Evolutionary conservation across 2,888 invertebrate species (phyloP), one percentile per base, ranked within the genome.

Genomic region (Chromoteleia sp.): DNA sequence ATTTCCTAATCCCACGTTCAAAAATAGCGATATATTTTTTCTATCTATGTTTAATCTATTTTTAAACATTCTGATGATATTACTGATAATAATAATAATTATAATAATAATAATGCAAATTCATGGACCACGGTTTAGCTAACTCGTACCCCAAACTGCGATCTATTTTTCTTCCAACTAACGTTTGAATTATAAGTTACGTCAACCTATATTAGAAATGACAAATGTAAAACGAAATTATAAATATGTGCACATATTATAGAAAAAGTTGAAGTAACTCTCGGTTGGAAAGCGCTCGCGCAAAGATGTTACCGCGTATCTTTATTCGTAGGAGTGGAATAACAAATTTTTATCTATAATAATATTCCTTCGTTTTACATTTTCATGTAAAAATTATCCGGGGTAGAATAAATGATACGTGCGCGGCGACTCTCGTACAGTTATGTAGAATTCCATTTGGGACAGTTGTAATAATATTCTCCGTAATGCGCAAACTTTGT

Each of bases 301-400:
- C 19, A 39, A 56, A 56, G 39, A 39, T 56, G 19, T 36, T 56
- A 56, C n/a, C 29, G 36, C 36, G 19, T 39, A 56, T 56, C 36
- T 56, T 12, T 19, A 36, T 36, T 19, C 36, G 21, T 39, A 19
- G n/a, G 6, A 36, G 36, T 7, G 3, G 56, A 50, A 7, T n/a
- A 50, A 8, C n/a, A 36, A 58, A 58, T 41, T 58, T 39, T 58
- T 58, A 58, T 58, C 58, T 58, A 58, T 41, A 41, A 58, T 41
- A 41, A 58, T 39, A 58, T 41, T 58, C 58, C 25, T 14, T 25
- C 39, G 41, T 12, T 41, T 58, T 39, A 12, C 19, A 56, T 56
- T 56, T 56, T 14, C 58, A 58, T 58, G 21, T 58, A 39, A 41
- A 58, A 58, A 58, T 25, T 39, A 25, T 15, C 30, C 10, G 3